A percentile compares a stretch with the other conserved stretches of the same genome.
Conservation (phyloP, 2,888 invertebrate genomes). For the Cecidostiba fungosa region DNA sequence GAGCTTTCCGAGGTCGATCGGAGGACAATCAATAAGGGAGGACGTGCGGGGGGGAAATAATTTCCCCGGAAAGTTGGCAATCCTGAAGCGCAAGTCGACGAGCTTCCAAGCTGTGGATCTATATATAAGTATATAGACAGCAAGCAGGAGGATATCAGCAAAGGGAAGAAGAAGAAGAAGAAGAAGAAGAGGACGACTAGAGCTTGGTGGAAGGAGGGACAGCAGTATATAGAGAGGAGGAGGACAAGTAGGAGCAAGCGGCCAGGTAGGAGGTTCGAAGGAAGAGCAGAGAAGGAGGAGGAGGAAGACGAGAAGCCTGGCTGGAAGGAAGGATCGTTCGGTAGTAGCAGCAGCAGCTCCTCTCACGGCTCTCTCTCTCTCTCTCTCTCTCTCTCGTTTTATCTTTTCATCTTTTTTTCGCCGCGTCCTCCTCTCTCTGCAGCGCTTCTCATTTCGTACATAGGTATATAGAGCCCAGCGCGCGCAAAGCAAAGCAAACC, state of each 20-base stretch:
- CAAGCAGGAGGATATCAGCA: neutral
- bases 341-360: constrained; percentile 69
- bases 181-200: neutral
- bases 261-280: constrained; percentile 34
- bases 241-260: neutral
- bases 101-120: neutral
- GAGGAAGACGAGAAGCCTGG: constrained; percentile 70
- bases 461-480: constrained; percentile 69
- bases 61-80: constrained; percentile 46
- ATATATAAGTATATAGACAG: neutral
- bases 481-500: constrained; percentile 66
- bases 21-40: constrained; percentile 35
- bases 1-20: constrained; percentile 18
- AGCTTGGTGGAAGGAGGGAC: constrained; percentile 1
- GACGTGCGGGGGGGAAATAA: constrained; percentile 23
- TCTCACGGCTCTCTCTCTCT: constrained; percentile 54
- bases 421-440: constrained; percentile 60
- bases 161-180: neutral
- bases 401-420: constrained; percentile 68
- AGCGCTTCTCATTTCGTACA: constrained; percentile 68
- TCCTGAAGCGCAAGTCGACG: constrained; percentile 32
- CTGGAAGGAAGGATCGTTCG: constrained; percentile 70
- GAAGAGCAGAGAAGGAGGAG: constrained; percentile 54
- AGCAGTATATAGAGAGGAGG: neutral
- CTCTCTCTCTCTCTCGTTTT: constrained; percentile 53